Evolutionary conservation across 2,797 vertebrate species (phyloP).

Genomic region (Pampus argenteus): DNA sequence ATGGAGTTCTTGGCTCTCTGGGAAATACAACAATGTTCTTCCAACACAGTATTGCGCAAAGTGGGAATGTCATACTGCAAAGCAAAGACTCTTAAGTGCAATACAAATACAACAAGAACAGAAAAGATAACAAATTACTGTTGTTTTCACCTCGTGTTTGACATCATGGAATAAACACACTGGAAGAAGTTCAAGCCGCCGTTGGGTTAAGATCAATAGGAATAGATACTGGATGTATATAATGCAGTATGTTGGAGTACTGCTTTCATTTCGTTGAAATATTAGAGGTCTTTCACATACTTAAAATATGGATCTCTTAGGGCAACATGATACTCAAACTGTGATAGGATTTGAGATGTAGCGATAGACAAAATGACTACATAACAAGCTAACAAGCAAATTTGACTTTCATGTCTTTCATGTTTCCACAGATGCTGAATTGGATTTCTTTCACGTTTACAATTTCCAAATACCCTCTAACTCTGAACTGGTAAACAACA

Average conservation of each 20-base stretch:
- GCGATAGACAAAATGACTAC: neutral
- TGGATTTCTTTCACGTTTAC: slow-evolving; percentile 3
- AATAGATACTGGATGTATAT: neutral
- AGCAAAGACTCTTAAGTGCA: neutral
- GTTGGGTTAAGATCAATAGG: neutral
- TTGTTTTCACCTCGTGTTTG: slow-evolving; percentile 14
- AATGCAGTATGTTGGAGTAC: neutral
- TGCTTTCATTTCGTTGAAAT: too few relatives aligned
- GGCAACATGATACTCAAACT: too few relatives aligned
- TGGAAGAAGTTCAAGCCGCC: neutral
- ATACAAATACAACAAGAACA: slow-evolving; percentile 11
- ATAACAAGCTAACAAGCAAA: neutral
- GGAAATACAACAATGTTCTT: slow-evolving; percentile 43
- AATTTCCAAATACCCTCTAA: slow-evolving; percentile 8
- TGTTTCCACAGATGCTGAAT: neutral
- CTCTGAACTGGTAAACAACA: slow-evolving; percentile 8
- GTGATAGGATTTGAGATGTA: slow-evolving; percentile 1
- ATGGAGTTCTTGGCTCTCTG: slow-evolving; percentile 43
- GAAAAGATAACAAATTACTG: slow-evolving; percentile 1
- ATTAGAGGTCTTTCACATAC: too few relatives aligned
- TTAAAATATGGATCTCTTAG: too few relatives aligned
- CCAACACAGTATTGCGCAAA: slow-evolving; percentile 50
- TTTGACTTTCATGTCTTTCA: slow-evolving; percentile 8
- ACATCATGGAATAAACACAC: slow-evolving; percentile 29
- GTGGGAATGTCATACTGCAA: slow-evolving; percentile 14